Percentiles rank a stretch among this genome's conserved stretches.
phyloP scores from a whole-genome alignment of 2,113 vertebrate species.

The Porphyrio hochstetteri region DNA sequence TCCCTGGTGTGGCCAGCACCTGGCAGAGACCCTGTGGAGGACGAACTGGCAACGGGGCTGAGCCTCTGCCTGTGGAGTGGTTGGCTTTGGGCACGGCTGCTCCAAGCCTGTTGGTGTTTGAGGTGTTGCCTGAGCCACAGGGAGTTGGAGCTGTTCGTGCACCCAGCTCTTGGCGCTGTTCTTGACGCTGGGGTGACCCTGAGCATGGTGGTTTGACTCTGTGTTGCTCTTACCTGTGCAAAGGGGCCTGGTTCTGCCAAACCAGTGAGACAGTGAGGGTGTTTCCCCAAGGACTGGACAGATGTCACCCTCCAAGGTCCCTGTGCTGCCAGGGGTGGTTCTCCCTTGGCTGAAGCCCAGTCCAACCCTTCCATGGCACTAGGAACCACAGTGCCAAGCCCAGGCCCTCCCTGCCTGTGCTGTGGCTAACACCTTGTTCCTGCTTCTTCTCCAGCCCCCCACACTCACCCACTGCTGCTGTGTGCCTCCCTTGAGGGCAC shows the following conservation, averaged over 20 bases:
- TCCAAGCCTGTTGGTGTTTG: accelerated
- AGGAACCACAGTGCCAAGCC: accelerated
- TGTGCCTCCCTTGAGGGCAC: not conserved
- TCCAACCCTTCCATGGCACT: accelerated
- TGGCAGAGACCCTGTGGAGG: accelerated
- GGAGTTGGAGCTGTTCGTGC: accelerated
- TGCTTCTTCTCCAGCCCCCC: not conserved
- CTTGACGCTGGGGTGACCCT: not conserved
- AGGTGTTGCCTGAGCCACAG: accelerated
- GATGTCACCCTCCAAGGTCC: accelerated
- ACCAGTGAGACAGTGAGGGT: accelerated
- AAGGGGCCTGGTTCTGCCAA: not conserved
- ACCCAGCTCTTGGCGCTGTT: accelerated
- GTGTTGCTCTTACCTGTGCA: not conserved
- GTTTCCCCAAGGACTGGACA: not conserved
- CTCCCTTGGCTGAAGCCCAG: accelerated
- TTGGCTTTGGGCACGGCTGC: not conserved
- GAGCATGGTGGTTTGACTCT: not conserved
- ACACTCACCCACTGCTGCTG: accelerated
- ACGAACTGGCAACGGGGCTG: accelerated
- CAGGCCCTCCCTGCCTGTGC: not conserved
- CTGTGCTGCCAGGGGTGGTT: accelerated
- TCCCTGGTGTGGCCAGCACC: not conserved
- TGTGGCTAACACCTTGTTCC: accelerated
- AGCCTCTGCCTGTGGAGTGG: accelerated